phyloP scores from a whole-genome alignment of 30 jellyfish, hydroid and myxozoan genomes.

The Morbakka virulenta region DNA sequence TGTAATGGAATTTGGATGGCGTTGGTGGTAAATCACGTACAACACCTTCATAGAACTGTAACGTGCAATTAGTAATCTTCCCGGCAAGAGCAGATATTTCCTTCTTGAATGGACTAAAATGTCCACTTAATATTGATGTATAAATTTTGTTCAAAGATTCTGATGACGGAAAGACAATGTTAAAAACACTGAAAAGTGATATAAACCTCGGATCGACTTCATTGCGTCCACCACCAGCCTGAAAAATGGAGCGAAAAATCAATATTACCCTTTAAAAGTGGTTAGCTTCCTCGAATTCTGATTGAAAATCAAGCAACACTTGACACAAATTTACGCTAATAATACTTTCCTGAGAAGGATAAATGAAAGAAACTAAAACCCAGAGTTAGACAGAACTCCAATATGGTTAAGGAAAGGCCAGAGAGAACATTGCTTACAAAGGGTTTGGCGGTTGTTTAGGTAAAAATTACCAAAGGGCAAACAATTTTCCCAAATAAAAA shows the following conservation, averaged over 20 bases:
- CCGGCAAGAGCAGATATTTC: conserved; percentile 64
- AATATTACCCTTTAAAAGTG: too few species aligned
- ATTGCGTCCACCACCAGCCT: conserved; percentile 99
- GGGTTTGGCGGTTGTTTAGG: too few species aligned
- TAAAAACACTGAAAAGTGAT: conserved; percentile 87
- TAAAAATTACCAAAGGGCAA: too few species aligned
- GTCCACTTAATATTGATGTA: conserved; percentile 87
- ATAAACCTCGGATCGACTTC: conserved; percentile 94
- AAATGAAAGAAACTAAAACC: too few species aligned
- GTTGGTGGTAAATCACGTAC: conserved; percentile 97
- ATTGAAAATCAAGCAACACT: too few species aligned
- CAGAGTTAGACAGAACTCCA: too few species aligned
- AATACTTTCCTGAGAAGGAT: too few species aligned
- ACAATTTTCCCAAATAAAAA: too few species aligned
- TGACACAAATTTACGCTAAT: too few species aligned
- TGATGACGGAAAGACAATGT: conserved; percentile 92
- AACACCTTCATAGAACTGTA: conserved; percentile 69
- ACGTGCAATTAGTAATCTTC: conserved; percentile 74
- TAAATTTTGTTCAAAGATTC: conserved; percentile 84
- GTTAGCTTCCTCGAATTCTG: too few species aligned
- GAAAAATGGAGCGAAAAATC: neutral
- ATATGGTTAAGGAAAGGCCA: too few species aligned
- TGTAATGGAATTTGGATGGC: conserved; percentile 99
- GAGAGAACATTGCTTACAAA: too few species aligned
- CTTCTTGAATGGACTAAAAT: conserved; percentile 75